These are phyloP conservation scores for Bos javanicus DNA, from an alignment of 2,113 vertebrate species.

Conservation along the genomic window DNA sequence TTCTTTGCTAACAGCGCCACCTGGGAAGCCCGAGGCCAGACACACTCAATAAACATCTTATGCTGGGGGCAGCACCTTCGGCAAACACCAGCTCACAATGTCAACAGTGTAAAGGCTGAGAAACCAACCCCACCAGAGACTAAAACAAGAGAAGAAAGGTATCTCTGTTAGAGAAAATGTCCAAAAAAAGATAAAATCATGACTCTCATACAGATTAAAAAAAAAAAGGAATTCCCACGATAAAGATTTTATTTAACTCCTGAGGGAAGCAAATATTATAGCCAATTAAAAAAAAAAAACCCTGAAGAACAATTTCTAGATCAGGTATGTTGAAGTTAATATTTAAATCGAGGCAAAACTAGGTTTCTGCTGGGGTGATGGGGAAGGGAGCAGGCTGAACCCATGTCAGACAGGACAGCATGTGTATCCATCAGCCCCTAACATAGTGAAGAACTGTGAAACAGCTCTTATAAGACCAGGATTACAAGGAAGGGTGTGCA, in stretches of 20 bases:
- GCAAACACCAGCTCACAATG: not conserved
- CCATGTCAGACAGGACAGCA: not conserved
- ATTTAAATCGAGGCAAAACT: not conserved
- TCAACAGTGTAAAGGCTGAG: not conserved
- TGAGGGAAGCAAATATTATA: not conserved
- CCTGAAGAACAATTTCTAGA: not conserved
- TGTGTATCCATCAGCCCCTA: not conserved
- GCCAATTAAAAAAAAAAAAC: not conserved
- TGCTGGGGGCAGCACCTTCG: accelerated
- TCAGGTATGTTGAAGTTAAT: not conserved
- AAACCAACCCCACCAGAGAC: not conserved
- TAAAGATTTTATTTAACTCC: not conserved
- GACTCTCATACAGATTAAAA: not conserved
- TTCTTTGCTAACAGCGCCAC: not conserved
- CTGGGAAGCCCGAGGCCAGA: not conserved
- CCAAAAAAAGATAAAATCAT: not conserved
- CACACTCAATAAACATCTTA: not conserved
- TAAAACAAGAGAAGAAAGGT: not conserved
- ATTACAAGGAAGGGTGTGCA: not conserved
- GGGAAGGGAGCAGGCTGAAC: not conserved
- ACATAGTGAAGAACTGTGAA: not conserved
- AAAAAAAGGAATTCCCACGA: not conserved
- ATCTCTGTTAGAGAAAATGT: not conserved
- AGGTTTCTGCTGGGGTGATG: not conserved
- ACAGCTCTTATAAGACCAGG: not conserved